Conservation (phyloP, 2,113 vertebrate genomes). For the Corynorhinus townsendii region DNA sequence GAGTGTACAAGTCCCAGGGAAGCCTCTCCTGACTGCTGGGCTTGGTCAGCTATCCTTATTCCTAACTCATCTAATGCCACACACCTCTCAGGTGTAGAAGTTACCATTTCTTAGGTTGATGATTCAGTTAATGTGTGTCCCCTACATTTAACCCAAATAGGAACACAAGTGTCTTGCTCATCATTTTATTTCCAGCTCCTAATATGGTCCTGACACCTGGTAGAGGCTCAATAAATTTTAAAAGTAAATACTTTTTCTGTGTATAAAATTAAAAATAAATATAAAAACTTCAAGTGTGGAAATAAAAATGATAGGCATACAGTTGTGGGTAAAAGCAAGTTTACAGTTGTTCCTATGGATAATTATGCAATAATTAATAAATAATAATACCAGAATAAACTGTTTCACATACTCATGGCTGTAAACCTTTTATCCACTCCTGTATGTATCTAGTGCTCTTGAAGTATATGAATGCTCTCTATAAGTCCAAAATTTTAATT, state of each 20-base stretch:
- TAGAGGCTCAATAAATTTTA: background rate
- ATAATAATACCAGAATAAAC: background rate
- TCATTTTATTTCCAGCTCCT: background rate
- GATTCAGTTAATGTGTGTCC: background rate
- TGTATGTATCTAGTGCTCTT: background rate
- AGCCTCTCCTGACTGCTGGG: background rate
- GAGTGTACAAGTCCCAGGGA: background rate
- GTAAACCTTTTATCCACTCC: background rate
- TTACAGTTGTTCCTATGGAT: background rate
- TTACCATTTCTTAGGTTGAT: background rate
- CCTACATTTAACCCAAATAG: background rate
- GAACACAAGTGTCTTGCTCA: background rate
- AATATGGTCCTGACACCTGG: background rate
- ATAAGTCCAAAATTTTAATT: conserved; percentile 22
- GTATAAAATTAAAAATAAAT: background rate
- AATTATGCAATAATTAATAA: background rate
- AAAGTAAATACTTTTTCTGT: background rate
- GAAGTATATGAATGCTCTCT: background rate
- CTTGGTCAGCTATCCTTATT: background rate
- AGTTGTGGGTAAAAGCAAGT: background rate
- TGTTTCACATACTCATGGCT: background rate
- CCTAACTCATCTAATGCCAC: background rate
- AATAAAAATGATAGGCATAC: background rate
- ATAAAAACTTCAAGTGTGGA: background rate
- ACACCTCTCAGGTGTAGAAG: background rate